Percentiles rank a stretch among this genome's conserved stretches.
Evolutionary conservation across 1,140 invertebrate genomes (phyloP).

Genomic region (Dermatophagoides farinae): DNA sequence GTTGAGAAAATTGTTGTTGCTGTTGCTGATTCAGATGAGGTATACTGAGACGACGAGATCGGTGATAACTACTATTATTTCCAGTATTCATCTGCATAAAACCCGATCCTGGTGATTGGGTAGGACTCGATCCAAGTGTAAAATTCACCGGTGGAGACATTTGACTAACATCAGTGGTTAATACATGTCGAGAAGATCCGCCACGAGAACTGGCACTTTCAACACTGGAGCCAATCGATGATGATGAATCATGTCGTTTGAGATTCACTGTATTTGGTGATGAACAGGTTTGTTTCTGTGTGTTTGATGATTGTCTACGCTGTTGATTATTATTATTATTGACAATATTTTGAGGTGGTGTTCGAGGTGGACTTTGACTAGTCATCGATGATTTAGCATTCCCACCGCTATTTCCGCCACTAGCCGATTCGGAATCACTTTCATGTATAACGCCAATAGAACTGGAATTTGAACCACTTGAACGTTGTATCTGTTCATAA

Average conservation of each 20-base stretch:
- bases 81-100: not conserved
- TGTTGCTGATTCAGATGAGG: not conserved
- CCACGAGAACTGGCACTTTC: not conserved
- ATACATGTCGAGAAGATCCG: not conserved
- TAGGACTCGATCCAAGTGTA: slow-evolving; percentile 11
- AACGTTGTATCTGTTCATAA: slow-evolving; percentile 18
- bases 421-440: not conserved
- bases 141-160: slow-evolving; percentile 16
- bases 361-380: slow-evolving; percentile 1
- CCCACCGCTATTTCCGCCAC: not conserved
- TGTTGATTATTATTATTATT: not conserved
- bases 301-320: not conserved
- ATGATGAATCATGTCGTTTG: slow-evolving; percentile 5
- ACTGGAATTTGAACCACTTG: slow-evolving; percentile 6
- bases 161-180: slow-evolving; percentile 15
- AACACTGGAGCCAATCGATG: slow-evolving; percentile 6
- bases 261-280: not conserved
- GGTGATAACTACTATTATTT: not conserved
- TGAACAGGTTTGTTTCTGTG: not conserved
- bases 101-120: not conserved
- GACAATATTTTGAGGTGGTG: not conserved
- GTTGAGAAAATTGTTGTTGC: not conserved
- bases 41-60: slow-evolving; percentile 9
- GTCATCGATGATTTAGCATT: not conserved
- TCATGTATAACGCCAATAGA: slow-evolving; percentile 1